phyloP scores from a whole-genome alignment of 2,888 invertebrate species.

The Dermolepida albohirtum region DNA sequence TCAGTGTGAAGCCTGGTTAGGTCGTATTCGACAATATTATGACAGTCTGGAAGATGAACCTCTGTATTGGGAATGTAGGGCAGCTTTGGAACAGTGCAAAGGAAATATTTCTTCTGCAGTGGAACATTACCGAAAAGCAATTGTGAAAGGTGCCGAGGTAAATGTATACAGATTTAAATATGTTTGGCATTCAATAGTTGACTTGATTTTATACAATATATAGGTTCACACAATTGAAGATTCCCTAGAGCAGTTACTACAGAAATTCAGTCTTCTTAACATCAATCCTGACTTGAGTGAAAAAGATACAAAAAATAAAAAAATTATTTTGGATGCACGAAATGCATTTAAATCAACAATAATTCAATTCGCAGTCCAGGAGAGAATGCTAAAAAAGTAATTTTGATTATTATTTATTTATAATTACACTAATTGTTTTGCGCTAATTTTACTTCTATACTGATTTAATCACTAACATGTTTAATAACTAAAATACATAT shows the following conservation, averaged over 20 bases:
- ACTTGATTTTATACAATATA: slow-evolving; percentile 36
- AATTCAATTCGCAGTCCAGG: slow-evolving; percentile 70
- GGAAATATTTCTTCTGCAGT: slow-evolving; percentile 70
- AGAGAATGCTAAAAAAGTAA: slow-evolving; percentile 55
- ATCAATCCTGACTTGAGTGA: slow-evolving; percentile 62
- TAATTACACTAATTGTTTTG: neutral
- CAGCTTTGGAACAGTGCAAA: slow-evolving; percentile 68
- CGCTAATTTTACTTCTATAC: neutral
- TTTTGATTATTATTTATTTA: slow-evolving; percentile 1
- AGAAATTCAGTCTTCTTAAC: slow-evolving; percentile 71
- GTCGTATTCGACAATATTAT: slow-evolving; percentile 66
- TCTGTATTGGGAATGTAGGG: slow-evolving; percentile 73
- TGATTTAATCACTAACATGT: too few relatives aligned
- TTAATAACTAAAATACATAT: too few relatives aligned
- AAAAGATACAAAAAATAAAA: slow-evolving; percentile 48
- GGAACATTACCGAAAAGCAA: slow-evolving; percentile 71
- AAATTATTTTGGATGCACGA: slow-evolving; percentile 66
- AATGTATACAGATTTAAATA: slow-evolving; percentile 16
- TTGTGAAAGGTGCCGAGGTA: slow-evolving; percentile 71
- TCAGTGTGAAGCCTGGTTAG: slow-evolving; percentile 70
- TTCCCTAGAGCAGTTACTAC: slow-evolving; percentile 68
- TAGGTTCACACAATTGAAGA: slow-evolving; percentile 69
- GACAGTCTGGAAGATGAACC: slow-evolving; percentile 64
- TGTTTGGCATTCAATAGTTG: slow-evolving; percentile 2
- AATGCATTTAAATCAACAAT: slow-evolving; percentile 72